Conservation (phyloP, 2,888 invertebrate genomes). For the Lathronympha strigana region DNA sequence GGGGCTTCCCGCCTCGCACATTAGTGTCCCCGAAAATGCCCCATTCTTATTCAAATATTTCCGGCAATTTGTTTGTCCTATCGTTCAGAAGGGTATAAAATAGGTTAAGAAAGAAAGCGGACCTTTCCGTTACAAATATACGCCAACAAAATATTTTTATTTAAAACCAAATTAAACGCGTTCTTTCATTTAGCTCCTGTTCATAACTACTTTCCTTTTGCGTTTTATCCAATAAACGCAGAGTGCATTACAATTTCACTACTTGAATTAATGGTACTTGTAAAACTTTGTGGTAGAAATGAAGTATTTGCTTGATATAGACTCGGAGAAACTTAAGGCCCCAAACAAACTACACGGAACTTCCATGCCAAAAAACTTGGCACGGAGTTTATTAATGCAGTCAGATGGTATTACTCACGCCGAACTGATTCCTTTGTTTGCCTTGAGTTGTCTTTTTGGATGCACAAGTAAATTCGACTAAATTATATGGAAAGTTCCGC, state of each 20-base stretch:
- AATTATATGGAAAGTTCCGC: constrained; percentile 46
- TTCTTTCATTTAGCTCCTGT: not conserved
- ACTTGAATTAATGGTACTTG: too few relatives aligned
- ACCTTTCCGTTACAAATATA: constrained; percentile 51
- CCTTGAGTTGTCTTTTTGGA: constrained; percentile 49
- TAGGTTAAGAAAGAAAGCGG: constrained; percentile 60
- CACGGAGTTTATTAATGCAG: constrained; percentile 69
- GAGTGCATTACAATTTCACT: too few relatives aligned
- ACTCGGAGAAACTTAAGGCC: constrained; percentile 52
- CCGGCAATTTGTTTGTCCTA: constrained; percentile 80
- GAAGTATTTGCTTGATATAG: too few relatives aligned
- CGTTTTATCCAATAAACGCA: too few relatives aligned
- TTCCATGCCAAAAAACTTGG: constrained; percentile 75
- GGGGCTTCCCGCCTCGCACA: constrained; percentile 77
- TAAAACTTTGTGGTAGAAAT: too few relatives aligned
- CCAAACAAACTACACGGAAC: constrained; percentile 54
- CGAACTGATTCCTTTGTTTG: constrained; percentile 66
- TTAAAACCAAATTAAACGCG: constrained; percentile 15
- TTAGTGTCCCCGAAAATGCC: constrained; percentile 76
- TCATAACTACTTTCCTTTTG: not conserved
- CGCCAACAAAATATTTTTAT: constrained; percentile 37
- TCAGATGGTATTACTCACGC: constrained; percentile 67
- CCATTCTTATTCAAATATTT: constrained; percentile 83
- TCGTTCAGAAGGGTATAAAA: constrained; percentile 69
- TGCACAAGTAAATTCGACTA: constrained; percentile 53